Conservation (phyloP, 1,140 invertebrate genomes). For the Musca vetustissima region DNA sequence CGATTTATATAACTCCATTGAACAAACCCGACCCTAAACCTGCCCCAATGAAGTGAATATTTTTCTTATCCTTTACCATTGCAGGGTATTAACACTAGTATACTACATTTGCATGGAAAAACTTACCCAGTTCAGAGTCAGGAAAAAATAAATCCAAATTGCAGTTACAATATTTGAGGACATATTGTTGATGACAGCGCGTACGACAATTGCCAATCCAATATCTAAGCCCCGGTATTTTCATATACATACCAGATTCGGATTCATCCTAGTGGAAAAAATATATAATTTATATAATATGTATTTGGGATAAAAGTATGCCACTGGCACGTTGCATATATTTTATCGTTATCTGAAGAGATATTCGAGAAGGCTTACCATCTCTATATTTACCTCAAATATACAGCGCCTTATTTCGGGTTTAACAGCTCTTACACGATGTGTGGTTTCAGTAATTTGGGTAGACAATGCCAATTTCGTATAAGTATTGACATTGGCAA, state of each 20-base stretch:
- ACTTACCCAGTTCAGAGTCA: slow-evolving; percentile 31
- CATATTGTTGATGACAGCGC: slow-evolving; percentile 47
- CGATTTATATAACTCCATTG: no score
- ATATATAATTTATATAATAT: no score
- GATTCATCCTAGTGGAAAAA: slow-evolving; percentile 42
- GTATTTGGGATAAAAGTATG: no score
- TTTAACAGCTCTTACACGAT: slow-evolving; percentile 28
- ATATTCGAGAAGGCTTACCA: no score
- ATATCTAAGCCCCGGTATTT: slow-evolving; percentile 41
- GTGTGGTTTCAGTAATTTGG: slow-evolving; percentile 33
- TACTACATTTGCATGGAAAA: not conserved
- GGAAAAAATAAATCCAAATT: slow-evolving; percentile 44
- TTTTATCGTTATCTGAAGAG: no score
- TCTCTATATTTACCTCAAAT: slow-evolving; percentile 34
- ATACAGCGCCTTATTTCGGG: slow-evolving; percentile 35
- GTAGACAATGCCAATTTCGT: slow-evolving; percentile 36
- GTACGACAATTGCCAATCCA: slow-evolving; percentile 46
- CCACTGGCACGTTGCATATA: no score
- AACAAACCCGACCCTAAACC: no score
- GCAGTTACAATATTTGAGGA: slow-evolving; percentile 38
- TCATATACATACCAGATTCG: slow-evolving; percentile 36
- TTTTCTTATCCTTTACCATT: no score
- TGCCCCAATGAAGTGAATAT: no score
- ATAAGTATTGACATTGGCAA: slow-evolving; percentile 33
- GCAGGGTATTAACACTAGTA: no score